Percentiles rank a stretch among this genome's conserved stretches.
These are phyloP conservation scores for Osedax frankpressi DNA, from an alignment of 2,888 invertebrate species.

Conservation along the genomic window DNA sequence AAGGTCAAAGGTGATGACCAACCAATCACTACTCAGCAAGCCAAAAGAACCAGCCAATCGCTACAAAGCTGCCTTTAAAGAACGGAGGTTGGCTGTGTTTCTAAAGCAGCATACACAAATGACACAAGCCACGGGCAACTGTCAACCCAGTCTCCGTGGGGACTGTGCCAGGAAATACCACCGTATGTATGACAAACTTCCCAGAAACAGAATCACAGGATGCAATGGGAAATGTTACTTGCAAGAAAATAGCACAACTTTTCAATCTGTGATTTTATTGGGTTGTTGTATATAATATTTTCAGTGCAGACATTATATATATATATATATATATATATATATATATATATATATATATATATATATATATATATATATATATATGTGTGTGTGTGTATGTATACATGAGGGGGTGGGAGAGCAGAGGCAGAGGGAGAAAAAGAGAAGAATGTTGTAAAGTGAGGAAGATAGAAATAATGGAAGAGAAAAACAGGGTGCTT, in stretches of 20 bases:
- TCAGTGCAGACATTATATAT: not conserved
- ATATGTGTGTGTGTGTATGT: too few species aligned
- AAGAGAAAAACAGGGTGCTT: not conserved
- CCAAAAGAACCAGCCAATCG: not conserved
- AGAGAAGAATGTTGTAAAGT: not conserved
- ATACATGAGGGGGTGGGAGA: not conserved
- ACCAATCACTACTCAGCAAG: constrained; percentile 3
- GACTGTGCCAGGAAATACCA: not conserved
- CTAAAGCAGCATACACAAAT: constrained; percentile 1
- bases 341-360: too few species aligned
- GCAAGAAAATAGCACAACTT: not conserved
- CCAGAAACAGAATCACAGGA: not conserved
- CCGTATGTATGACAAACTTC: not conserved
- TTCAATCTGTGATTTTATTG: not conserved
- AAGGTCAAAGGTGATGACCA: not conserved
- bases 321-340: too few species aligned
- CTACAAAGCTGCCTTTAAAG: not conserved
- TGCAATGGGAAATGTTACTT: not conserved
- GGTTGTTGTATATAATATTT: not conserved
- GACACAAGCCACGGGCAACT: not conserved
- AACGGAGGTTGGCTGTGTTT: not conserved
- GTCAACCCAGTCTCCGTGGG: not conserved
- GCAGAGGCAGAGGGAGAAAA: not conserved
- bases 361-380: too few species aligned
- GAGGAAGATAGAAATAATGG: not conserved